Conservation (phyloP, 2,888 invertebrate species). For the Aleiodes alternator region DNA sequence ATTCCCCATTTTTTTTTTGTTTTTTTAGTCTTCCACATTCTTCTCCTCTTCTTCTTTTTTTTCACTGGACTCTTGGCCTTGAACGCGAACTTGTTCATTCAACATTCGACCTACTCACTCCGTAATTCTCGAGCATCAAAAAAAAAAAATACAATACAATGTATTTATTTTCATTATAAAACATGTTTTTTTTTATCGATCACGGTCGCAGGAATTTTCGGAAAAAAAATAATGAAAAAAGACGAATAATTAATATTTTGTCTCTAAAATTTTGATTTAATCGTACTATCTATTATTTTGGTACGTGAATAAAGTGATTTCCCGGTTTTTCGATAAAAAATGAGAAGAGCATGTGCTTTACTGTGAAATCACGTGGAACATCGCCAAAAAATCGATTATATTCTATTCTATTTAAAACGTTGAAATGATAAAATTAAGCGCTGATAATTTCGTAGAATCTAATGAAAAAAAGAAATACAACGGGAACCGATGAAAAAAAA, state of each 20-base stretch:
- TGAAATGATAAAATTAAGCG: not conserved
- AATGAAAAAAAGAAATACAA: too few relatives aligned
- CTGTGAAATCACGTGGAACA: conserved; percentile 5
- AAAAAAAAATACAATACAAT: not conserved
- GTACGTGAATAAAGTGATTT: conserved; percentile 5
- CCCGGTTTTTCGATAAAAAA: not conserved
- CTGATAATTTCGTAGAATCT: too few relatives aligned
- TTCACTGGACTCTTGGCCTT: conserved; percentile 43
- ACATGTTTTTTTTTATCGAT: not conserved
- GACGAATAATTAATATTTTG: not conserved
- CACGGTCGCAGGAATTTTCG: not conserved
- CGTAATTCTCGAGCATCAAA: not conserved
- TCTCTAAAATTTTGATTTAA: not conserved
- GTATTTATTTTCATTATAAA: conserved; percentile 17
- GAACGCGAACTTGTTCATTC: conserved; percentile 48
- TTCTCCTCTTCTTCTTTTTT: conserved; percentile 25
- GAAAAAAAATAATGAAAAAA: too few relatives aligned
- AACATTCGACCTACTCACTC: conserved; percentile 38
- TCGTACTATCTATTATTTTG: not conserved
- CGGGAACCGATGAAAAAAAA: too few relatives aligned
- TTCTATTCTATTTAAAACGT: not conserved
- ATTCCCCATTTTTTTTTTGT: conserved; percentile 34
- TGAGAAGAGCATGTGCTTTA: not conserved
- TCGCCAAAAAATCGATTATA: not conserved
- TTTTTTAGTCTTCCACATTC: conserved; percentile 21